Percentiles rank a stretch among this genome's conserved stretches.
These are phyloP conservation scores for Nyctereutes procyonoides DNA, from an alignment of 2,113 vertebrate species.

Conservation along the genomic window DNA sequence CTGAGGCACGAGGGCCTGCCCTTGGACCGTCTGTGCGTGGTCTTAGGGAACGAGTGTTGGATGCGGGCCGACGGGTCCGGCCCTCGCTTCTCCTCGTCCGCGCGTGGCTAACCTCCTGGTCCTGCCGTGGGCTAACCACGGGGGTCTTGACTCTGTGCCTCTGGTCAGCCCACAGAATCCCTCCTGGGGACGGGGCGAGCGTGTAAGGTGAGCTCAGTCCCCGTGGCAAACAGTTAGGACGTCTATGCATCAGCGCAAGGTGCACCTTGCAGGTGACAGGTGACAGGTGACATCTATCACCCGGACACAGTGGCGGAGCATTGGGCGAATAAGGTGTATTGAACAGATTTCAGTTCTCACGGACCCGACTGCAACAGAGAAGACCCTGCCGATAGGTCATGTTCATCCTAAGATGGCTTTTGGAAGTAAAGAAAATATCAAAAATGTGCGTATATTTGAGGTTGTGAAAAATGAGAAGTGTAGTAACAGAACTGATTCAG, in stretches of 20 bases:
- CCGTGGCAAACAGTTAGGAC: background rate
- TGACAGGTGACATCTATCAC: background rate
- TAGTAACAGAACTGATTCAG: background rate
- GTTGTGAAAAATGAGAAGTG: background rate
- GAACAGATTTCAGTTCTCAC: background rate
- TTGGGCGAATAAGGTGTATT: background rate
- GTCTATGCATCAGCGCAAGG: background rate
- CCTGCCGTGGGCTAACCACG: background rate
- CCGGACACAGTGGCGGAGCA: fast-evolving
- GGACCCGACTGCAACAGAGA: background rate
- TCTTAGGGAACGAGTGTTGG: background rate
- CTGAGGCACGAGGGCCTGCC: background rate
- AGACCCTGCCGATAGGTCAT: no score
- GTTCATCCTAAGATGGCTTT: background rate
- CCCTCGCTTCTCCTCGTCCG: no score
- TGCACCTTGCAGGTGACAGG: fast-evolving
- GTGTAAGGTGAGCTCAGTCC: background rate
- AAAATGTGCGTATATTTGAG: background rate
- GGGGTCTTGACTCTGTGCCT: background rate
- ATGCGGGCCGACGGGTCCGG: background rate
- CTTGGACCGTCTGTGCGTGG: background rate
- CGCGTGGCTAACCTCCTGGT: no score
- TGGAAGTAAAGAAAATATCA: background rate
- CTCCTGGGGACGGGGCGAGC: background rate
- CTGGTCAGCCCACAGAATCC: background rate